Evolutionary conservation across 2,113 vertebrate genomes (phyloP).

Genomic region (Prietella phreatophila): DNA sequence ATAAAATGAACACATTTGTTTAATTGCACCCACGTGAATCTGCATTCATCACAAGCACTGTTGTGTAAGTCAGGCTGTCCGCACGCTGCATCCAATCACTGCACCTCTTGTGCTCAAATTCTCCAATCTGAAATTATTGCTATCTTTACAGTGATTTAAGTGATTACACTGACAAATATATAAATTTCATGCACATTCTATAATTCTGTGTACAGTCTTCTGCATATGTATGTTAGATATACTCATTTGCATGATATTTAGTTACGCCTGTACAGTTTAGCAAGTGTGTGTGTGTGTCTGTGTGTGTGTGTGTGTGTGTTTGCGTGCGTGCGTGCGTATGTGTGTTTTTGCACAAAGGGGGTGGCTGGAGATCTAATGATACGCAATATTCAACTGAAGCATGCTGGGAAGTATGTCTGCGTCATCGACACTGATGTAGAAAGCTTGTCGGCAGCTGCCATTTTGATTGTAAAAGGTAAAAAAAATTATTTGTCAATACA

Average conservation of each 20-base stretch:
- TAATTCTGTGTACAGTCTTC: neutral
- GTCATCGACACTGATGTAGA: constrained; percentile 88
- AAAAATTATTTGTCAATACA: neutral
- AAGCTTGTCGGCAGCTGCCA: constrained; percentile 84
- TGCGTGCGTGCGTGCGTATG: constrained; percentile 23
- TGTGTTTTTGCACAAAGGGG: constrained; percentile 69
- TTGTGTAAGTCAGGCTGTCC: constrained; percentile 32
- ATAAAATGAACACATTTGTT: constrained; percentile 44
- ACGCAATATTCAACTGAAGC: constrained; percentile 89
- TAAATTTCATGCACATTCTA: neutral
- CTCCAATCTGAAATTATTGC: neutral
- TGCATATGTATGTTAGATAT: neutral
- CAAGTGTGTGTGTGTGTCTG: constrained; percentile 10
- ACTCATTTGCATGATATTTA: constrained; percentile 22
- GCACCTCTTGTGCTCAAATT: constrained; percentile 40
- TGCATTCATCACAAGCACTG: constrained; percentile 37
- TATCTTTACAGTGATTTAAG: neutral
- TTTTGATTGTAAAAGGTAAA: constrained; percentile 88
- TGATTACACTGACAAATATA: neutral
- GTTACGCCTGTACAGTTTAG: constrained; percentile 1
- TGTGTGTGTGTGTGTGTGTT: constrained; percentile 19
- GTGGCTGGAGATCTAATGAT: constrained; percentile 90
- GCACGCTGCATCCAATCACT: constrained; percentile 46
- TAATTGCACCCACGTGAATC: constrained; percentile 41
- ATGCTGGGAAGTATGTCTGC: constrained; percentile 87